Conservation (phyloP, 2,113 vertebrate species). For the Baryphthengus martii region DNA sequence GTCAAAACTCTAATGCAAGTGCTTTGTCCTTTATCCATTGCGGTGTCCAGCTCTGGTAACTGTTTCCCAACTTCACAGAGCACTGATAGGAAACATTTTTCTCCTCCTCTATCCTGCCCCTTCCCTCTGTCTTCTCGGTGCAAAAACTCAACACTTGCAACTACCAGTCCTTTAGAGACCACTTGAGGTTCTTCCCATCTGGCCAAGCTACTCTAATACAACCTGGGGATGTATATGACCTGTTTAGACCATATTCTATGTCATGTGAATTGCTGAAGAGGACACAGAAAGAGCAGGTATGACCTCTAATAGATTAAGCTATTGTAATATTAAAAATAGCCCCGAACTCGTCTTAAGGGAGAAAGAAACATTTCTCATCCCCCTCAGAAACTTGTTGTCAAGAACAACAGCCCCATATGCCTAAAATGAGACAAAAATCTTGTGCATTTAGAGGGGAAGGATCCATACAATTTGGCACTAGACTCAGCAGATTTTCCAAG, state of each 20-base stretch:
- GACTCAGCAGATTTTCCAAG: conserved; percentile 9
- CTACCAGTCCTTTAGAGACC: not conserved
- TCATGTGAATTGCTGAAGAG: not conserved
- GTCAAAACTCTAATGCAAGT: not conserved
- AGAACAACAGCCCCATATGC: not conserved
- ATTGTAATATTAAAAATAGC: not conserved
- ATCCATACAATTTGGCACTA: not conserved
- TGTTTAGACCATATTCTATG: not conserved
- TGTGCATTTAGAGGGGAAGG: not conserved
- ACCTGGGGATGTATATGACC: not conserved
- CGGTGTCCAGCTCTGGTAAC: not conserved
- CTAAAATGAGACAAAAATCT: not conserved
- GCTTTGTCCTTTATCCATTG: not conserved
- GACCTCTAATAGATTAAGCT: not conserved
- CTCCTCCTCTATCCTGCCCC: not conserved
- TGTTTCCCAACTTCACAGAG: not conserved
- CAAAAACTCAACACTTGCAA: not conserved
- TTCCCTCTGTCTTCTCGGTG: not conserved
- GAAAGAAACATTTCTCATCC: not conserved
- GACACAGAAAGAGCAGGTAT: not conserved
- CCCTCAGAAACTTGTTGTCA: not conserved
- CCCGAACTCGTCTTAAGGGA: not conserved
- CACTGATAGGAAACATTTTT: not conserved
- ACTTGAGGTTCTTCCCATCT: not conserved
- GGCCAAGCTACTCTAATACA: not conserved